Percentiles rank a stretch among this genome's conserved stretches.
phyloP scores from a whole-genome alignment of 2,113 vertebrate species.

The Hippocampus mohnikei region DNA sequence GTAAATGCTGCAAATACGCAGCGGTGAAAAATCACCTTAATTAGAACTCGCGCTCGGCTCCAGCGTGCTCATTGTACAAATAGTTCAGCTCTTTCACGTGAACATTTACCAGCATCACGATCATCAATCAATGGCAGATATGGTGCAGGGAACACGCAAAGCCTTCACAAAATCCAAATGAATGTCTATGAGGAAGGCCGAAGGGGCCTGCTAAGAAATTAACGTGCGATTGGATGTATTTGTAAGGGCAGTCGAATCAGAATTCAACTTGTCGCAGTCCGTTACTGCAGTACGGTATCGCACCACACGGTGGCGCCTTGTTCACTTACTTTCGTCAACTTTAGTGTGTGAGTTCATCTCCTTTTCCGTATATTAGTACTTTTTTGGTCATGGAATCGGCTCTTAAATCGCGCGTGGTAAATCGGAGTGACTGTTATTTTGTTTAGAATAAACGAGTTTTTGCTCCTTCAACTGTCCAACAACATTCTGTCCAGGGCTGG shows the following conservation, averaged over 20 bases:
- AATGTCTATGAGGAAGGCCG: neutral
- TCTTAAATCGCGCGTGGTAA: too few relatives aligned
- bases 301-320: too few relatives aligned
- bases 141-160: neutral
- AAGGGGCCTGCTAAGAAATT: neutral
- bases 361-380: too few relatives aligned
- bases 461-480: too few relatives aligned
- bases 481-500: too few relatives aligned
- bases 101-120: neutral
- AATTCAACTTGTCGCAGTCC: neutral
- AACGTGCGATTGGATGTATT: neutral
- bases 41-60: neutral
- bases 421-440: too few relatives aligned
- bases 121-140: neutral
- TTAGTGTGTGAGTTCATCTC: too few relatives aligned
- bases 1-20: neutral
- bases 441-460: too few relatives aligned
- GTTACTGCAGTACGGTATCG: neutral
- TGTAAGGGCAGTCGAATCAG: neutral
- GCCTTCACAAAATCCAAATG: neutral
- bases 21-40: conserved; percentile 5
- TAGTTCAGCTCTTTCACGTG: neutral
- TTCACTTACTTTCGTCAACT: too few relatives aligned
- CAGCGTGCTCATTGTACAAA: neutral
- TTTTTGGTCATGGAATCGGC: too few relatives aligned